Percentiles rank a stretch among this genome's conserved stretches.
phyloP scores from a whole-genome alignment of 2,888 invertebrate genomes.

The Mycalesis mineus region DNA sequence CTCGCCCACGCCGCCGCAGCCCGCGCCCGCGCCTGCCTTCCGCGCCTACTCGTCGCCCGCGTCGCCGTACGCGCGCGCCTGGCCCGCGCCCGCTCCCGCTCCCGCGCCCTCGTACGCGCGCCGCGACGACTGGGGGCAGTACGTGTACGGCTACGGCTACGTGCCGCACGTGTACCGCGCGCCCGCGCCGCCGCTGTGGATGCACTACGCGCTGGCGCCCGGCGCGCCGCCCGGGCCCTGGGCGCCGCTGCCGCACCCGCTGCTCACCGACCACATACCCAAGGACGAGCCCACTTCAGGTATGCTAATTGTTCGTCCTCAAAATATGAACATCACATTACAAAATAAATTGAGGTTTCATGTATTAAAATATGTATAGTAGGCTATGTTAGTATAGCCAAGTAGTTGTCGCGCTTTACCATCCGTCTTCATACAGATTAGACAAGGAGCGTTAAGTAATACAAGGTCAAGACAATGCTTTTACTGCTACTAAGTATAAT shows the following conservation, averaged over 20 bases:
- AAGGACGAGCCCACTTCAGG: conserved; percentile 80
- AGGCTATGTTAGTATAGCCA: too few relatives aligned
- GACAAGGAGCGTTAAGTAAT: too few relatives aligned
- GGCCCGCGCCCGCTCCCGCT: conserved; percentile 38
- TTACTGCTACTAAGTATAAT: too few relatives aligned
- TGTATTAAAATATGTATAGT: too few relatives aligned
- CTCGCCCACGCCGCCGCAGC: conserved; percentile 57
- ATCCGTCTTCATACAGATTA: too few relatives aligned
- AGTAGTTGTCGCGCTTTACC: too few relatives aligned
- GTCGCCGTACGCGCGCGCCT: conserved; percentile 34
- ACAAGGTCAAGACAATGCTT: too few relatives aligned
- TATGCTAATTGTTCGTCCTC: too few relatives aligned
- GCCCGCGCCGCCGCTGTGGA: conserved; percentile 63
- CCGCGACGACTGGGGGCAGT: conserved; percentile 48
- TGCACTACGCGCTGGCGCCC: conserved; percentile 63
- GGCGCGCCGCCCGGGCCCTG: conserved; percentile 73
- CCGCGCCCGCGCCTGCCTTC: conserved; percentile 38
- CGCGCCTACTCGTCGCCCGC: conserved; percentile 37
- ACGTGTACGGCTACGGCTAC: conserved; percentile 67
- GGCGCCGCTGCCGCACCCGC: conserved; percentile 71
- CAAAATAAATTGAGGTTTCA: too few relatives aligned
- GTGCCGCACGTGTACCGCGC: conserved; percentile 53
- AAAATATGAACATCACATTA: too few relatives aligned
- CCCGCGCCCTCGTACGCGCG: conserved; percentile 52
- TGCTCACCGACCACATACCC: conserved; percentile 71